Conservation (phyloP, 2,797 vertebrate species). For the Urosaurus nigricauda region DNA sequence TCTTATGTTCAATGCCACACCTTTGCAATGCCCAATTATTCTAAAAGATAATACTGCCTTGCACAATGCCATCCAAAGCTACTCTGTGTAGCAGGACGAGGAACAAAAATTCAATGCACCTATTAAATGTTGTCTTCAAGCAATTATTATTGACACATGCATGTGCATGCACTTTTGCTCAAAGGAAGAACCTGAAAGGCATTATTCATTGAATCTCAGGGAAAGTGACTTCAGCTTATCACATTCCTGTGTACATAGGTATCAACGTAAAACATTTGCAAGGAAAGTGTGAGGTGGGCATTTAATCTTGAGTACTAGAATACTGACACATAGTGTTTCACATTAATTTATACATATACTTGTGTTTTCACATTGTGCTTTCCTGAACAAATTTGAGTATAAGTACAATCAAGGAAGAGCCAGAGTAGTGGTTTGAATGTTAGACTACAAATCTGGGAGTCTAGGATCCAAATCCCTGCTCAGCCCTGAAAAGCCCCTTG, state of each 20-base stretch:
- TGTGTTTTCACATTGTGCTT: background rate
- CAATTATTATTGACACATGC: slow-evolving; percentile 8
- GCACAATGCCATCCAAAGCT: slow-evolving; percentile 44
- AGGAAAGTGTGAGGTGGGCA: background rate
- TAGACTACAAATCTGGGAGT: background rate
- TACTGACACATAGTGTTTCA: no score
- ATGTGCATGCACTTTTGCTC: background rate
- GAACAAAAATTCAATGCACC: slow-evolving; percentile 61
- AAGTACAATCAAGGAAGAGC: background rate
- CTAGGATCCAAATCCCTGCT: no score
- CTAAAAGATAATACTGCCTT: slow-evolving; percentile 51
- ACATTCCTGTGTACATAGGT: background rate
- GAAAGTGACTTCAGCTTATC: background rate
- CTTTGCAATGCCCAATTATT: slow-evolving; percentile 59
- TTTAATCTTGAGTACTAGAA: background rate
- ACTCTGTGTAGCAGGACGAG: slow-evolving; percentile 32
- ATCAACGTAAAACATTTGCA: slow-evolving; percentile 6
- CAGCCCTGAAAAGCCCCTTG: no score
- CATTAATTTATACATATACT: background rate
- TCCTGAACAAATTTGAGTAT: background rate
- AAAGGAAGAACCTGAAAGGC: slow-evolving; percentile 4
- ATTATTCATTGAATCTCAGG: background rate
- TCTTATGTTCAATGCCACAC: slow-evolving; percentile 63
- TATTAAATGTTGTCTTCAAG: slow-evolving; percentile 39
- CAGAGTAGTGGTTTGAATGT: no score